Percentiles rank a stretch among this genome's conserved stretches.
These are phyloP conservation scores for Chrysodeixis includens DNA, from an alignment of 2,888 invertebrate species.

Conservation along the genomic window DNA sequence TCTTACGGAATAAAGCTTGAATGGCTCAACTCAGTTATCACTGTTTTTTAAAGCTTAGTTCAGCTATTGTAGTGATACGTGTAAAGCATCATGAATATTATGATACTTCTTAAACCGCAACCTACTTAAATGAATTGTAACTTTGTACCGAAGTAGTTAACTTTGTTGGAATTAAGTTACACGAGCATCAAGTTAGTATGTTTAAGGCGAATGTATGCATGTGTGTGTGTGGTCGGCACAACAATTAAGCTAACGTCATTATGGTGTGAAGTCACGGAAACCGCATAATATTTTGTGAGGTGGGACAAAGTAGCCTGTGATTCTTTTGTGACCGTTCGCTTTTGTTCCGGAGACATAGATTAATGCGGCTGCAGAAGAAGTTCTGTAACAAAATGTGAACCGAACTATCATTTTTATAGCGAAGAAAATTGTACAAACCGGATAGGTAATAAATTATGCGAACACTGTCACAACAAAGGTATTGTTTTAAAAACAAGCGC, in stretches of 20 bases:
- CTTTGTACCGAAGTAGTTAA: conserved; percentile 30
- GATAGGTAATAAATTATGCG: conserved; percentile 42
- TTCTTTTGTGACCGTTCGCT: conserved; percentile 73
- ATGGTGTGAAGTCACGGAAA: conserved; percentile 65
- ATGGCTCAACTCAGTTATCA: conserved; percentile 11
- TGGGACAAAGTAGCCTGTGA: conserved; percentile 57
- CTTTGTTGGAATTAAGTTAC: conserved; percentile 49
- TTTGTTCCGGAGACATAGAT: conserved; percentile 77
- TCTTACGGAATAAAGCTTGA: not conserved
- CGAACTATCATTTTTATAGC: conserved; percentile 56
- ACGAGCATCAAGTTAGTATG: conserved; percentile 34
- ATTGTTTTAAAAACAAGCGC: conserved; percentile 40
- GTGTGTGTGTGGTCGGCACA: conserved; percentile 53
- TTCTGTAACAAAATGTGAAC: conserved; percentile 46
- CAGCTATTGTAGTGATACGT: conserved; percentile 17
- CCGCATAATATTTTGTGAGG: conserved; percentile 65
- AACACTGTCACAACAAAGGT: conserved; percentile 46
- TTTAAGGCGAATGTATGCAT: conserved; percentile 47
- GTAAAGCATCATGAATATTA: conserved; percentile 34
- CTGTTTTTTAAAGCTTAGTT: conserved; percentile 17
- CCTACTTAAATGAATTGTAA: conserved; percentile 35
- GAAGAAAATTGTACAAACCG: conserved; percentile 30
- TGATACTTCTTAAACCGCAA: conserved; percentile 16
- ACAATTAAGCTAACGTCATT: conserved; percentile 63
- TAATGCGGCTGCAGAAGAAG: conserved; percentile 65